These are phyloP conservation scores for Eulemur coronatus DNA, from an alignment of 2,797 vertebrate species.

Conservation along the genomic window DNA sequence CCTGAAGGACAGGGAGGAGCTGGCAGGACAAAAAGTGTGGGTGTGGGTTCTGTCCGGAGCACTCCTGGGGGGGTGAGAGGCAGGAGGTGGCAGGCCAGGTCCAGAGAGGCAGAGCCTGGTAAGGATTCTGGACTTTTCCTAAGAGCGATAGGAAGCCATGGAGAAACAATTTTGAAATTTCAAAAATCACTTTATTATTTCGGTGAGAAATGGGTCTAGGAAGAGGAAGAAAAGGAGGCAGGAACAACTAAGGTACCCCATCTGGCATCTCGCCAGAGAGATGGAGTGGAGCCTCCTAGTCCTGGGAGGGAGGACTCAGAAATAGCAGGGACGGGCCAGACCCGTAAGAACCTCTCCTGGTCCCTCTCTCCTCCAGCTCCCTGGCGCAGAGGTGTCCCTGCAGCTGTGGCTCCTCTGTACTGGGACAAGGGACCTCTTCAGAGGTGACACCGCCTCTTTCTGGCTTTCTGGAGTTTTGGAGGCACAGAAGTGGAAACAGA, in stretches of 20 bases:
- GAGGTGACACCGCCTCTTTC: background rate
- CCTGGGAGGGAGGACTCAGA: background rate
- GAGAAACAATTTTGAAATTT: background rate
- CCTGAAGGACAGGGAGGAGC: background rate
- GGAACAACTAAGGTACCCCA: background rate
- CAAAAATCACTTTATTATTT: background rate
- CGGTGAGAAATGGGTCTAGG: background rate
- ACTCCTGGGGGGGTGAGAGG: background rate
- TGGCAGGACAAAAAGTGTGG: background rate
- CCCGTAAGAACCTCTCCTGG: background rate
- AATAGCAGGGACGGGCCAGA: background rate
- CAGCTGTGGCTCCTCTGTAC: background rate
- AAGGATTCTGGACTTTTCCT: background rate
- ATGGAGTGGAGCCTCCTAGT: background rate
- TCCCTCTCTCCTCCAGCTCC: background rate
- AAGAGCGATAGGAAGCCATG: background rate
- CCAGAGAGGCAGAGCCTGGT: background rate
- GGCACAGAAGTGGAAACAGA: background rate
- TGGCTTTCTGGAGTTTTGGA: background rate
- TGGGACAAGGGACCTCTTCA: background rate
- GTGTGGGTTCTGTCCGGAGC: no score
- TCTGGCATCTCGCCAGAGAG: background rate
- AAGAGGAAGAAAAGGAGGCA: no score
- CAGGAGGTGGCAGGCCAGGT: background rate
- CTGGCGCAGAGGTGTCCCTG: background rate